phyloP scores from a whole-genome alignment of 2,888 invertebrate genomes.

The Villa cingulata region DNA sequence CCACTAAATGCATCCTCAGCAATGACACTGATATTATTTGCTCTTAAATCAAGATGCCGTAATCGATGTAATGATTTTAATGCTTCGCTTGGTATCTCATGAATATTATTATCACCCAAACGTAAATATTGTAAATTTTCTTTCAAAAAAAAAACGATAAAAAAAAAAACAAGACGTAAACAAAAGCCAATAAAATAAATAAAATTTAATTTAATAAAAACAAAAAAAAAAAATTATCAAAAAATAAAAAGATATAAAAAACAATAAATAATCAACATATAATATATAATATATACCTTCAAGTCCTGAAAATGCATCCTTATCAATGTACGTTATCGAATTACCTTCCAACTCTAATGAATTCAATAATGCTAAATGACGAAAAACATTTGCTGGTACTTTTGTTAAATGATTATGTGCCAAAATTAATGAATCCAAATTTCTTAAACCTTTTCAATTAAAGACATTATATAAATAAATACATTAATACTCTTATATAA shows the following conservation, averaged over 20 bases:
- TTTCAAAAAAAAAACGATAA: slow-evolving; percentile 39
- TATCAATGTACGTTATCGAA: slow-evolving; percentile 64
- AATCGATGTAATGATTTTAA: slow-evolving; percentile 69
- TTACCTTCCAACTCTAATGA: slow-evolving; percentile 82
- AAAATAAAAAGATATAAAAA: too few relatives aligned
- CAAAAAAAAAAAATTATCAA: not conserved
- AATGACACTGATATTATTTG: slow-evolving; percentile 73
- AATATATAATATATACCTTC: slow-evolving; percentile 60
- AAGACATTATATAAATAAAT: too few relatives aligned
- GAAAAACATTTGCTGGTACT: slow-evolving; percentile 70
- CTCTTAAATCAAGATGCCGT: slow-evolving; percentile 74
- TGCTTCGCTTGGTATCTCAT: slow-evolving; percentile 72
- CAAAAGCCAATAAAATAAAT: not conserved
- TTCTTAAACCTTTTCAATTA: slow-evolving; percentile 49
- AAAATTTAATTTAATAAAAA: not conserved
- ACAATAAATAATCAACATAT: not conserved
- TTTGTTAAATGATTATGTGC: slow-evolving; percentile 71
- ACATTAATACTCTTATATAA: too few relatives aligned
- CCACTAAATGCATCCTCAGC: slow-evolving; percentile 77
- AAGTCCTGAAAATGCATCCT: slow-evolving; percentile 72
- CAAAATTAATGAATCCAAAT: slow-evolving; percentile 69
- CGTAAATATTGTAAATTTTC: slow-evolving; percentile 83
- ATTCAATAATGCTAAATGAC: slow-evolving; percentile 64
- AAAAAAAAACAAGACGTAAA: slow-evolving; percentile 1
- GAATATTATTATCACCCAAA: slow-evolving; percentile 76